Evolutionary conservation across 2,888 invertebrate species (phyloP).

Genomic region (Sarcophaga carnaria): DNA sequence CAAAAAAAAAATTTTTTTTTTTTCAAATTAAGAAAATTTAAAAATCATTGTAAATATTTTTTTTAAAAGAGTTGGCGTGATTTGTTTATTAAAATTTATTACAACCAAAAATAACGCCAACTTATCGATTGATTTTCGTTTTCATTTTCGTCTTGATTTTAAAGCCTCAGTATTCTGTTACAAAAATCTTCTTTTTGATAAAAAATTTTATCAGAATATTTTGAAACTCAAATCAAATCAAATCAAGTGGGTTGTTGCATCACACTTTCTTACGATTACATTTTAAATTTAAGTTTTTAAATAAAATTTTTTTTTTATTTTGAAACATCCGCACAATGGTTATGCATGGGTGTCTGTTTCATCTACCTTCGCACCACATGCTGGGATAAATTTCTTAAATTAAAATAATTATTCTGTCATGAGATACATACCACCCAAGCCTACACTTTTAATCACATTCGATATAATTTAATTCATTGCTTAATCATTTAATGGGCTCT

Average conservation of each 20-base stretch:
- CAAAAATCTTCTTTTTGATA: too few species aligned
- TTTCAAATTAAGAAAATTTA: not conserved
- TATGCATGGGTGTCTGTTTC: not conserved
- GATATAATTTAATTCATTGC: too few species aligned
- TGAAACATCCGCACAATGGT: too few species aligned
- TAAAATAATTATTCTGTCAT: too few species aligned
- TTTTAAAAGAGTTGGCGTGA: slow-evolving; percentile 62
- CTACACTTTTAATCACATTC: too few species aligned
- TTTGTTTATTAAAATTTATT: slow-evolving; percentile 62
- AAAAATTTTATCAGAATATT: not conserved
- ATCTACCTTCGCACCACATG: too few species aligned
- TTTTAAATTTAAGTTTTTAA: not conserved
- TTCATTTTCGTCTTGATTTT: not conserved
- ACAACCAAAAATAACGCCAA: slow-evolving; percentile 47
- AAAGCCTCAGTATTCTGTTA: too few species aligned
- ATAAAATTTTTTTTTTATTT: not conserved
- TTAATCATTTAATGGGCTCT: too few species aligned
- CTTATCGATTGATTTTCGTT: slow-evolving; percentile 25
- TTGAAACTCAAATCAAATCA: not conserved
- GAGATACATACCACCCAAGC: too few species aligned
- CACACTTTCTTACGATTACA: not conserved
- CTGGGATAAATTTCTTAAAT: too few species aligned
- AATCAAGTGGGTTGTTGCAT: not conserved
- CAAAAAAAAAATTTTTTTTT: not conserved
- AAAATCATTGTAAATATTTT: slow-evolving; percentile 2